Conservation (phyloP, 2,888 invertebrate genomes). For the Tenthredo livida region DNA sequence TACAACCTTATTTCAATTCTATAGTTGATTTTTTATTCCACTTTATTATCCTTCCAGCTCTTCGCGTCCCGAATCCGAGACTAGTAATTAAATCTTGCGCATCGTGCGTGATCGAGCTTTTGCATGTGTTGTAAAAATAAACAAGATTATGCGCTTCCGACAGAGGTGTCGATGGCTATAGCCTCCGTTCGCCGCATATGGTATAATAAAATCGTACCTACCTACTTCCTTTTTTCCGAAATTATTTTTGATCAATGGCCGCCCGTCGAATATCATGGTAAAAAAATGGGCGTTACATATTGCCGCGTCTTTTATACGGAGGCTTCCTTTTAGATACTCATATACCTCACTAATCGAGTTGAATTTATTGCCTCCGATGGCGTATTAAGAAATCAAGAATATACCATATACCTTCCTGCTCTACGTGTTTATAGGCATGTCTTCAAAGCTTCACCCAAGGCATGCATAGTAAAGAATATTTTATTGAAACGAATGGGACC, state of each 20-base stretch:
- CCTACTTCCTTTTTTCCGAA: neutral
- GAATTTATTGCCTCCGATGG: neutral
- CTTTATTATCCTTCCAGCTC: neutral
- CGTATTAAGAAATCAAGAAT: slow-evolving; percentile 36
- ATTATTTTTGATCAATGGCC: slow-evolving; percentile 43
- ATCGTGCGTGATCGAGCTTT: neutral
- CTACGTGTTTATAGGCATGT: neutral
- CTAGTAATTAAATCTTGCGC: neutral
- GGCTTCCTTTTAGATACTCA: neutral
- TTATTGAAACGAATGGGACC: neutral
- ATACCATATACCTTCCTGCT: neutral
- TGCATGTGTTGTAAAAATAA: neutral
- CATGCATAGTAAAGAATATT: neutral
- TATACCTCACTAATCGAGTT: slow-evolving; percentile 21
- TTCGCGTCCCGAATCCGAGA: neutral
- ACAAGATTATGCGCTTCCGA: neutral
- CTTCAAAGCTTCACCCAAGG: neutral
- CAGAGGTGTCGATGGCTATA: neutral
- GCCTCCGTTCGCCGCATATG: neutral
- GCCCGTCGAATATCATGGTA: neutral
- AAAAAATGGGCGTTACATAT: slow-evolving; percentile 36
- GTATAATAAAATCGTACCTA: slow-evolving; percentile 8
- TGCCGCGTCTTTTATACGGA: slow-evolving; percentile 5
- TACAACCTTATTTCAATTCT: neutral
- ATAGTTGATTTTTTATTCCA: neutral